These are phyloP conservation scores for Falcaria lacertinaria DNA, from an alignment of 2,888 invertebrate genomes.

Conservation along the genomic window DNA sequence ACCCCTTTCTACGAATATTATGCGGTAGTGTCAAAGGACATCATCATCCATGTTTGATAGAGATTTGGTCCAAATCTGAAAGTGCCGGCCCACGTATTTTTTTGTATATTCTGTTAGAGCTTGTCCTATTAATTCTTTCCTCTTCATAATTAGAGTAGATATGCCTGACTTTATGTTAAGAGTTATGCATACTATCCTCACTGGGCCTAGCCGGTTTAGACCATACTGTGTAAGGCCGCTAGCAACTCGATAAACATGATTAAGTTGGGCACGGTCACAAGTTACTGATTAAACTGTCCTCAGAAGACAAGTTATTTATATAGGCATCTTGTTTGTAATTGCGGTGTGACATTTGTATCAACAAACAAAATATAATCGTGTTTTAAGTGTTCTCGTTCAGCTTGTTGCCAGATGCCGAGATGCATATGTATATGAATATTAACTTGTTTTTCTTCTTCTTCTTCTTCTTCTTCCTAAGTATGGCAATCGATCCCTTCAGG, in stretches of 20 bases:
- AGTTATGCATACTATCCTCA: neutral
- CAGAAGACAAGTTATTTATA: conserved; percentile 35
- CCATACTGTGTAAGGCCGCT: conserved; percentile 1
- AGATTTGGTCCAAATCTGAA: too few relatives aligned
- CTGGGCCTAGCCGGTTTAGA: neutral
- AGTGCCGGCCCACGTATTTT: too few relatives aligned
- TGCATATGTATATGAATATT: neutral
- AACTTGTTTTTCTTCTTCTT: neutral
- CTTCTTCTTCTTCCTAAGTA: too few relatives aligned
- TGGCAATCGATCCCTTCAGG: too few relatives aligned
- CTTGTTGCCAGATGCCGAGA: conserved; percentile 20
- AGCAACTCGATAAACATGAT: conserved; percentile 4
- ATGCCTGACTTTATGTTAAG: too few relatives aligned
- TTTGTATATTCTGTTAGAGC: too few relatives aligned
- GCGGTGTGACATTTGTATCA: conserved; percentile 30
- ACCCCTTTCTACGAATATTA: too few relatives aligned
- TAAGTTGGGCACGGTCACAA: conserved; percentile 17
- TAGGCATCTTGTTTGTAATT: conserved; percentile 36
- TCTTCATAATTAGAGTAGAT: too few relatives aligned
- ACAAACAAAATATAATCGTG: conserved; percentile 20
- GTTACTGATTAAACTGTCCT: conserved; percentile 22
- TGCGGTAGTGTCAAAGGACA: too few relatives aligned
- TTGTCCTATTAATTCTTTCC: too few relatives aligned
- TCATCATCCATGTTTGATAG: too few relatives aligned
- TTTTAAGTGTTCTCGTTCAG: conserved; percentile 19